phyloP scores from a whole-genome alignment of 2,888 invertebrate species.

The Lymantria monacha region DNA sequence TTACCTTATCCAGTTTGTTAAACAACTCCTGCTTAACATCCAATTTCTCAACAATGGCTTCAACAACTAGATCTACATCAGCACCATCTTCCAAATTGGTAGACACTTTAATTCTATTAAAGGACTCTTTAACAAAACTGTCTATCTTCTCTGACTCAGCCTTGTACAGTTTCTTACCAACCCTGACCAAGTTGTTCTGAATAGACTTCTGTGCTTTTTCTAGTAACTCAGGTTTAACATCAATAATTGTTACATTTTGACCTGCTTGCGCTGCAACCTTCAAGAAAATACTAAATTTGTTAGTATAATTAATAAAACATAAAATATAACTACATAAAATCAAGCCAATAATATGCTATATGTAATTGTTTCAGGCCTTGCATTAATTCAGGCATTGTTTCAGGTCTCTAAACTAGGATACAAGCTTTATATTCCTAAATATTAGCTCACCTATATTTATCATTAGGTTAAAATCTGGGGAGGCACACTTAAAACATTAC shows the following conservation, averaged over 20 bases:
- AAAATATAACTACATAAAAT: neutral
- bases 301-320: neutral
- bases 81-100: slow-evolving; percentile 78
- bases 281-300: neutral
- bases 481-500: no score
- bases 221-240: slow-evolving; percentile 87
- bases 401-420: no score
- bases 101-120: slow-evolving; percentile 80
- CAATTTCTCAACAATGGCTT: slow-evolving; percentile 93
- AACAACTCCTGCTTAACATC: slow-evolving; percentile 90
- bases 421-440: no score
- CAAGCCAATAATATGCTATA: no score
- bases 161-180: slow-evolving; percentile 90
- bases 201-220: slow-evolving; percentile 88
- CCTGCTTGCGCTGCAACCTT: slow-evolving; percentile 93
- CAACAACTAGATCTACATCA: slow-evolving; percentile 86
- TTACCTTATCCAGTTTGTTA: slow-evolving; percentile 85
- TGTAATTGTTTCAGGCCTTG: no score
- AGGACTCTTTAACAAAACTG: slow-evolving; percentile 85
- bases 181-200: slow-evolving; percentile 85
- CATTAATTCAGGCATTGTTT: no score
- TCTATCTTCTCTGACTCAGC: slow-evolving; percentile 85
- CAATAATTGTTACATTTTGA: slow-evolving; percentile 91
- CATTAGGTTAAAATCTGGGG: no score
- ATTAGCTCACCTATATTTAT: no score